phyloP scores from a whole-genome alignment of 2,113 vertebrate species.

The Cephalopholis sonnerati region DNA sequence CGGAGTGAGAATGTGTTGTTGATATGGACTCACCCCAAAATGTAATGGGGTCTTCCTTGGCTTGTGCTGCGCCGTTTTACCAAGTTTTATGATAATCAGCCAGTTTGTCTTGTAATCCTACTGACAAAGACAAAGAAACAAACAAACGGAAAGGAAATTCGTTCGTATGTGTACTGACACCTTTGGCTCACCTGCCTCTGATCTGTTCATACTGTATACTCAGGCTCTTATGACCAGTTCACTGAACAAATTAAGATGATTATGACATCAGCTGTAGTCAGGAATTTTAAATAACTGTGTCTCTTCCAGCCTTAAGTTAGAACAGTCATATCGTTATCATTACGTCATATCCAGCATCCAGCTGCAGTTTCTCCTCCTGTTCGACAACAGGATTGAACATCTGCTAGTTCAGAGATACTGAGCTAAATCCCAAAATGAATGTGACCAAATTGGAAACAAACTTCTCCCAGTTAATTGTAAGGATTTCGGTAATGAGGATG shows the following conservation, averaged over 20 bases:
- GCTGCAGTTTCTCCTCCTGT: background rate
- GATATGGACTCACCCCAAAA: too few species aligned
- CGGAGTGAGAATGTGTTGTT: too few species aligned
- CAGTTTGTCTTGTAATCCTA: too few species aligned
- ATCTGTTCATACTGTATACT: background rate
- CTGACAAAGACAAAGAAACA: too few species aligned
- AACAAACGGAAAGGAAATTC: too few species aligned
- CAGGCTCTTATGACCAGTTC: background rate
- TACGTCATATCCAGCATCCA: background rate
- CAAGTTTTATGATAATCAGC: too few species aligned
- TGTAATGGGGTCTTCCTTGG: too few species aligned
- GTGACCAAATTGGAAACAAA: background rate
- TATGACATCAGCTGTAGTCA: background rate
- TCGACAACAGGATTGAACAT: background rate
- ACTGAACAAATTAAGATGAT: background rate
- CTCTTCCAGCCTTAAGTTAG: background rate
- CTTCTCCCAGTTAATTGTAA: background rate
- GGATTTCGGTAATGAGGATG: conserved; percentile 13
- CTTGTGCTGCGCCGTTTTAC: too few species aligned
- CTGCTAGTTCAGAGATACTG: background rate
- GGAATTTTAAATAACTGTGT: background rate
- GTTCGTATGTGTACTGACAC: too few species aligned
- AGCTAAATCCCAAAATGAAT: background rate
- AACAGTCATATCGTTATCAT: too few species aligned
- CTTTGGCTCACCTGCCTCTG: background rate